Evolutionary conservation across 92 coral and sea anemone species (phyloP).

Genomic region (Siderastrea siderea): DNA sequence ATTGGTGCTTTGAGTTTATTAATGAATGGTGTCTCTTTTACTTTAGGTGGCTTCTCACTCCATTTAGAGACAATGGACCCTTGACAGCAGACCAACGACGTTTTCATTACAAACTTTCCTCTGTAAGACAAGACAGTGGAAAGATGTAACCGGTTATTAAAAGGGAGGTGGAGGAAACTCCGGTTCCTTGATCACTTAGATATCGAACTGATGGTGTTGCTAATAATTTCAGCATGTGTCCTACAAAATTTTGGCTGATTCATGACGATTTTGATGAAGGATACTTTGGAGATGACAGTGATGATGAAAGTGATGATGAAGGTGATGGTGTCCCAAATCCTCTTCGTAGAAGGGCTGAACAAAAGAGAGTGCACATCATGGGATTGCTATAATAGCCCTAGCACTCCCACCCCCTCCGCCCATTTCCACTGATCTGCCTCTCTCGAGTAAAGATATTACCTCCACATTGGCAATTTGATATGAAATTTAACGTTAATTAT

Average conservation of each 20-base stretch:
- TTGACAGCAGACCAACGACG: slow-evolving; percentile 28
- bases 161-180: slow-evolving; percentile 26
- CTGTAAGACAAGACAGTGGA: slow-evolving; percentile 33
- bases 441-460: no score
- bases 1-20: slow-evolving; percentile 2
- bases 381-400: neutral
- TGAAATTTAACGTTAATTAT: no score
- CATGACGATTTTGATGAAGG: slow-evolving; percentile 25
- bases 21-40: slow-evolving; percentile 12
- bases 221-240: slow-evolving; percentile 27
- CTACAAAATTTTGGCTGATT: slow-evolving; percentile 16
- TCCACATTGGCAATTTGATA: no score
- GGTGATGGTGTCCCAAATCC: neutral
- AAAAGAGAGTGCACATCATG: slow-evolving; percentile 29
- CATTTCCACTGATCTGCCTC: no score
- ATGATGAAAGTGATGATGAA: slow-evolving; percentile 13
- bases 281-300: slow-evolving; percentile 30
- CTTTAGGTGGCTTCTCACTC: slow-evolving; percentile 33
- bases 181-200: slow-evolving; percentile 32
- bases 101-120: slow-evolving; percentile 21
- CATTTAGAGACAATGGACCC: slow-evolving; percentile 22
- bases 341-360: slow-evolving; percentile 20
- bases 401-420: no score
- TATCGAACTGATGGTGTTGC: slow-evolving; percentile 11
- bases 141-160: slow-evolving; percentile 17